A percentile compares a stretch with the other conserved stretches of the same genome.
phyloP scores from a whole-genome alignment of 2,113 vertebrate genomes.

The Elephas maximus region DNA sequence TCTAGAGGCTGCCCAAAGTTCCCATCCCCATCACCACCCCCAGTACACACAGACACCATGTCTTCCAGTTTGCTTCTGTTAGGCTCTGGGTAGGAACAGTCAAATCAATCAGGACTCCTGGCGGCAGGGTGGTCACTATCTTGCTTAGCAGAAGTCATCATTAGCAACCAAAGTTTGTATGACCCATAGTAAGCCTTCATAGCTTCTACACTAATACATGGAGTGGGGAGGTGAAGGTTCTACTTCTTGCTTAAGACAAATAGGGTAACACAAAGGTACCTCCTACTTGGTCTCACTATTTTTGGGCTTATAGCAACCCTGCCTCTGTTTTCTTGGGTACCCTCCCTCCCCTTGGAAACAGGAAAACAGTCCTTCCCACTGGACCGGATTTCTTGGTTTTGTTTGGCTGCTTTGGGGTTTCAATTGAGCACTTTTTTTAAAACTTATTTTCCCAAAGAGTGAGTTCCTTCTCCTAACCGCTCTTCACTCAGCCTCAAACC shows the following conservation, averaged over 20 bases:
- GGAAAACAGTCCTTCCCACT: background rate
- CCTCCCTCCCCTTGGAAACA: background rate
- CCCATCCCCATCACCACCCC: background rate
- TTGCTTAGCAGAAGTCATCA: background rate
- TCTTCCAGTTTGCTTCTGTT: background rate
- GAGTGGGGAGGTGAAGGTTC: background rate
- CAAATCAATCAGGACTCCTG: background rate
- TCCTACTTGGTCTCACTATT: background rate
- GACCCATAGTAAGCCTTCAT: background rate
- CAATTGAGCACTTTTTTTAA: background rate
- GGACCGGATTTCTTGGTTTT: background rate
- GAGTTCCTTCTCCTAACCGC: background rate
- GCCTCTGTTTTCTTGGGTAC: background rate
- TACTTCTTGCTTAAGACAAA: background rate
- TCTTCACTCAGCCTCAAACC: background rate
- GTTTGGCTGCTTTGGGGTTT: background rate
- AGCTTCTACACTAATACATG: background rate
- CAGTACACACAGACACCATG: background rate
- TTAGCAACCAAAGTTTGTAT: background rate
- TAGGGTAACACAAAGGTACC: background rate
- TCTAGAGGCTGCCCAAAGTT: background rate
- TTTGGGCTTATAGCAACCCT: background rate
- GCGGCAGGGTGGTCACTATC: background rate
- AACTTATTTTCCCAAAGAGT: background rate
- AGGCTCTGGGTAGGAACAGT: background rate